A percentile compares a stretch with the other conserved stretches of the same genome.
Evolutionary conservation across 2,113 vertebrate genomes (phyloP).

Genomic region (Ceyx melanurus): DNA sequence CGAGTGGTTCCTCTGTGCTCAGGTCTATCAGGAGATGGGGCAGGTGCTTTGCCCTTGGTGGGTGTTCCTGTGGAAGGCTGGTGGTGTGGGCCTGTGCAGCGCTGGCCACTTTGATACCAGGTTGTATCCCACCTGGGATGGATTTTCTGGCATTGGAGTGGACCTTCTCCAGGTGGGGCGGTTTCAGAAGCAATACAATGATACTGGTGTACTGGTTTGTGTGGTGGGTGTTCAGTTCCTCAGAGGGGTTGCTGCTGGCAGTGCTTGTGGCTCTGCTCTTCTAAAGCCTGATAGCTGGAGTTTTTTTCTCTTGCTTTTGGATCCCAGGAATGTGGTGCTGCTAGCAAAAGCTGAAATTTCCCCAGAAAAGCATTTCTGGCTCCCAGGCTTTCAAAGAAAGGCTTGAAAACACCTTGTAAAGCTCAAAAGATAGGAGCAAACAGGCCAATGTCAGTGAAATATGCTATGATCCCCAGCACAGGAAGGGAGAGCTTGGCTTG

Average conservation of each 20-base stretch:
- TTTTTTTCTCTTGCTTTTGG: neutral
- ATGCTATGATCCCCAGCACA: neutral
- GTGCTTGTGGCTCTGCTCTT: neutral
- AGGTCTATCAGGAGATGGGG: fast-evolving
- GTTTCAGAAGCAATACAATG: neutral
- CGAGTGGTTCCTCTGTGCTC: fast-evolving
- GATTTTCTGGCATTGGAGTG: neutral
- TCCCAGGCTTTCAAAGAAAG: neutral
- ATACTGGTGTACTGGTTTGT: fast-evolving
- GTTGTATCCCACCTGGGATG: neutral
- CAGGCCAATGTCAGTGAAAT: neutral
- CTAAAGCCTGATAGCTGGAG: neutral
- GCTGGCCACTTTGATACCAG: neutral
- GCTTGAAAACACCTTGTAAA: neutral
- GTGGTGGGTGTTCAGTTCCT: neutral
- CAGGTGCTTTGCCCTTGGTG: fast-evolving
- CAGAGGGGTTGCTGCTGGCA: neutral
- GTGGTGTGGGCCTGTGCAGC: fast-evolving
- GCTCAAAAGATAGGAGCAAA: neutral
- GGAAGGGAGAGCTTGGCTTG: neutral
- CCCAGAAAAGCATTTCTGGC: neutral
- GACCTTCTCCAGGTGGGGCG: neutral
- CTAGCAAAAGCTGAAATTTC: neutral
- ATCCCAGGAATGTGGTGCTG: neutral
- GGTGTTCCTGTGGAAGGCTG: neutral